Percentiles rank a stretch among this genome's conserved stretches.
Evolutionary conservation across 1,140 invertebrate species (phyloP).

Genomic region (Pristionchus pacificus): DNA sequence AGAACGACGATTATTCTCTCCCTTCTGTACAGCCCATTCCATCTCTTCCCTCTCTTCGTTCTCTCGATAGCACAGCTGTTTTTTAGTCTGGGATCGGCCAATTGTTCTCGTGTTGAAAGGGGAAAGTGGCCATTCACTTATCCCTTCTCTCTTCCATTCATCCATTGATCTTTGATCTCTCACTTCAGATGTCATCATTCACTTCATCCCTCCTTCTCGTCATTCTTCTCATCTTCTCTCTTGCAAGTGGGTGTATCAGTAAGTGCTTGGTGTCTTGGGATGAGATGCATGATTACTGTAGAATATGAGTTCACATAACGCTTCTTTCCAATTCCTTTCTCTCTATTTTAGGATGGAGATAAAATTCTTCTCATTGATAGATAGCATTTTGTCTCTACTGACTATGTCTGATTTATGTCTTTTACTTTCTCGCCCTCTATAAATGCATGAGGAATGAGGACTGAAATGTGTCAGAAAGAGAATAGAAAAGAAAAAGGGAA

Average conservation of each 20-base stretch:
- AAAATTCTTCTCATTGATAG: constrained; percentile 4
- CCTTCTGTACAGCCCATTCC: no score
- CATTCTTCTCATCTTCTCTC: constrained; percentile 12
- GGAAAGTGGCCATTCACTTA: no score
- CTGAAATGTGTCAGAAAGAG: not conserved
- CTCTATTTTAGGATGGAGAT: constrained; percentile 12
- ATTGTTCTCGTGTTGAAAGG: no score
- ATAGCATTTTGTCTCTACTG: constrained; percentile 8
- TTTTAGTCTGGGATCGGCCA: no score
- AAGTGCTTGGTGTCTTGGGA: constrained; percentile 11
- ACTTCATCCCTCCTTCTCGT: constrained; percentile 11
- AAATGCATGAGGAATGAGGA: not conserved
- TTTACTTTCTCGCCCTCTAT: not conserved
- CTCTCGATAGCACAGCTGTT: no score
- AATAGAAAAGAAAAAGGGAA: not conserved
- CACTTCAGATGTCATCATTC: constrained; percentile 11
- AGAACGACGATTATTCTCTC: no score
- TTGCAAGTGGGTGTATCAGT: constrained; percentile 17
- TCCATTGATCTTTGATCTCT: no score
- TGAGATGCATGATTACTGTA: no score
- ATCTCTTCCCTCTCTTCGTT: no score
- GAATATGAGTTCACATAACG: no score
- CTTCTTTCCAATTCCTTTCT: constrained; percentile 6
- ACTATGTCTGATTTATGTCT: not conserved
- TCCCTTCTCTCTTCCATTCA: no score